A percentile compares a stretch with the other conserved stretches of the same genome.
Evolutionary conservation across 2,888 invertebrate species (phyloP).

Genomic region (Erebia epiphron): DNA sequence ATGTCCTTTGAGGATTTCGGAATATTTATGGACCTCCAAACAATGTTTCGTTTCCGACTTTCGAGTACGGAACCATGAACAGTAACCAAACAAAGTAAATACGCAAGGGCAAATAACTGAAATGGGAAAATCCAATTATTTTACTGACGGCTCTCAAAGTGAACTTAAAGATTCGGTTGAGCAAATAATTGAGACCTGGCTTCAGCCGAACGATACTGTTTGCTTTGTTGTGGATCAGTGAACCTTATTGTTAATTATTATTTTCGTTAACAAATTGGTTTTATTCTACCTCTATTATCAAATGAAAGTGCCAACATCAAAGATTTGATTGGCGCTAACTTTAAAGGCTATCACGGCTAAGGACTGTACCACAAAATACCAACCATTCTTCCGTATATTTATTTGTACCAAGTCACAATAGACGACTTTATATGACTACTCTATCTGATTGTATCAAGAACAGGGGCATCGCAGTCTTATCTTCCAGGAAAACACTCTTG

Average conservation of each 20-base stretch:
- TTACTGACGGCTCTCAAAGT: constrained; percentile 57
- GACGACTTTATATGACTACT: no score
- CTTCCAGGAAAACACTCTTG: no score
- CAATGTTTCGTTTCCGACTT: no score
- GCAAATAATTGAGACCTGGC: constrained; percentile 35
- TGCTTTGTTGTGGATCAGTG: constrained; percentile 16
- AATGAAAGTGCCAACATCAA: background rate
- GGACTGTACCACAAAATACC: no score
- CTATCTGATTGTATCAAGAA: no score
- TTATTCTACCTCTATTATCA: background rate
- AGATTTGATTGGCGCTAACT: background rate
- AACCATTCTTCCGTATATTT: no score
- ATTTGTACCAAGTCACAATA: no score
- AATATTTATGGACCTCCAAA: no score
- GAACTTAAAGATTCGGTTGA: constrained; percentile 43
- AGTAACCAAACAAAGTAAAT: background rate
- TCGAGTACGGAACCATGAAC: no score
- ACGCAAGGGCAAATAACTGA: constrained; percentile 28
- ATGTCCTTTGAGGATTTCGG: no score
- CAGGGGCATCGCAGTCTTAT: no score
- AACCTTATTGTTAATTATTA: constrained; percentile 7
- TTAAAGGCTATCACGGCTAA: no score
- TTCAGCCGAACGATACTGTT: constrained; percentile 16
- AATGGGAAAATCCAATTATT: constrained; percentile 62
- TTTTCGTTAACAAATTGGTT: constrained; percentile 8